Evolutionary conservation across 2,113 vertebrate species (phyloP), one percentile per base, ranked within the genome.

Genomic region (Felis catus): DNA sequence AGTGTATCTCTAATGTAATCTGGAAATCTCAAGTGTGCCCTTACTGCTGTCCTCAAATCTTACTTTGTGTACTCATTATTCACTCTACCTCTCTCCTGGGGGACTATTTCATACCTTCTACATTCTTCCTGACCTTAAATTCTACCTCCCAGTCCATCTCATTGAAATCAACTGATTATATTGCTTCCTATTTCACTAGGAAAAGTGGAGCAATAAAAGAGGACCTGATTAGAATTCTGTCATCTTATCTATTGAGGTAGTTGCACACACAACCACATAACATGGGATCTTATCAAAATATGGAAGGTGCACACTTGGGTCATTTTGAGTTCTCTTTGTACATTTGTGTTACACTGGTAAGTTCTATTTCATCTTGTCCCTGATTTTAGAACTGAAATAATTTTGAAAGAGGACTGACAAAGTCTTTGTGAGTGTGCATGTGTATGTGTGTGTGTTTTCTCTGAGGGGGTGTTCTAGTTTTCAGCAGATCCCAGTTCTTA

Each of bases 191-290:
- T 81, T 51, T 78, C 33, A 63, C 8, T 65, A 70, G 18, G 5
- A 71, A 97, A 15, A 68, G 4, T 10, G 1, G 19, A 83, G 11
- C 18, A 55, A 19, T 45, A 71, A 18, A 95, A 90, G 10, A 55
- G 9, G 18, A 51, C 31, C 66, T 51, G 39, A 11, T 88, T 31
- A 68, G 23, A 76, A 55, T 80, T 58, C 18, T 12, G 48, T 31
- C 3, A 19, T 25, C 4, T 0, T 11, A 29, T 39, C 27, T 63
- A 1, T 31, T 1, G 33, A 53, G 21, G 10, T 29, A 45, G 12
- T 61, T 16, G 4, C 12, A 48, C 31, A 29, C 0, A n/a, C 27
- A 63, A 71, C 63, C 0, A 53, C 58, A 13, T 29, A 70, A 36
- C 19, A 48, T 7, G 4, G 4, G 5, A 2, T 85, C 12, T 39